These are phyloP conservation scores for Folsomia candida DNA, from an alignment of 2,888 invertebrate species.

Conservation along the genomic window DNA sequence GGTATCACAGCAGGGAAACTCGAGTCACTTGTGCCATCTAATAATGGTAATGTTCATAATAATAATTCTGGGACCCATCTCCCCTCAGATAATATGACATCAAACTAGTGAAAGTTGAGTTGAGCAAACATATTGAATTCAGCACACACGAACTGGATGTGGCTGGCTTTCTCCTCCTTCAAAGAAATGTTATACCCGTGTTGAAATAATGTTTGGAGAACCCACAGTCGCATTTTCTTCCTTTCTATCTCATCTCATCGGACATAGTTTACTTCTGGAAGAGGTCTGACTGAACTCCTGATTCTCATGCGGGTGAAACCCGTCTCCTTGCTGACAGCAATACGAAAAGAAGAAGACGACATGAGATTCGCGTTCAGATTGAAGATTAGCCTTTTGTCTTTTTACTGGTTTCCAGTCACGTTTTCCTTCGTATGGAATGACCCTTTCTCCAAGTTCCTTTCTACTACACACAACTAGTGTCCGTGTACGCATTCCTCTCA, in stretches of 20 bases:
- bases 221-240: background rate
- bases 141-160: background rate
- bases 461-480: no score
- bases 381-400: conserved; percentile 22
- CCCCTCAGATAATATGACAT: background rate
- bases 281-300: background rate
- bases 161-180: background rate
- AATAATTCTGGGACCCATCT: background rate
- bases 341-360: conserved; percentile 8
- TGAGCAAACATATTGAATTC: background rate
- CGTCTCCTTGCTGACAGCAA: background rate
- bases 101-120: background rate
- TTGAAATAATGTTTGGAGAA: conserved; percentile 5
- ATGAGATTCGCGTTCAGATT: conserved; percentile 16
- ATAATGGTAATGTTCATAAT: background rate
- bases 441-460: background rate
- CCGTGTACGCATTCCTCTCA: no score
- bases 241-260: background rate
- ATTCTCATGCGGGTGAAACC: background rate
- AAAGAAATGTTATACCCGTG: background rate
- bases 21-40: background rate
- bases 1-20: background rate
- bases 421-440: background rate
- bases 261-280: conserved; percentile 5
- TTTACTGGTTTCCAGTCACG: conserved; percentile 28